These are phyloP conservation scores for Pardalotus punctatus DNA, from an alignment of 2,113 vertebrate species.

Conservation along the genomic window DNA sequence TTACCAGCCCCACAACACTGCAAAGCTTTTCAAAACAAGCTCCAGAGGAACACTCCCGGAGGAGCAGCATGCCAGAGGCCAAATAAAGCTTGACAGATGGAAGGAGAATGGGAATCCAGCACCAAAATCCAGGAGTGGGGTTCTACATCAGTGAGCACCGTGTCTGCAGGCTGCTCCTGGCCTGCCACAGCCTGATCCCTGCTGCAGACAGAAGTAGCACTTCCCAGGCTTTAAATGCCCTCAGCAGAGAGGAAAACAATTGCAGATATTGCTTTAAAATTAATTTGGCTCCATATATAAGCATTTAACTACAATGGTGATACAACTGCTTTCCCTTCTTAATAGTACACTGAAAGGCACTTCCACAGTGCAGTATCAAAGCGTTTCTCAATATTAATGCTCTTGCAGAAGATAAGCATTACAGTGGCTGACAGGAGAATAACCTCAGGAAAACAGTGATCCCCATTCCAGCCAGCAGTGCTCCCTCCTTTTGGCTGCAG, in stretches of 20 bases:
- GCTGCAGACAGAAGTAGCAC: fast-evolving
- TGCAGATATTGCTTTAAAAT: background rate
- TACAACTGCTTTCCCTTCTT: background rate
- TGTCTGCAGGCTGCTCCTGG: fast-evolving
- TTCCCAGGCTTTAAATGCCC: background rate
- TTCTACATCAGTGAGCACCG: fast-evolving
- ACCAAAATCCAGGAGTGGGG: background rate
- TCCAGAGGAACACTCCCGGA: background rate
- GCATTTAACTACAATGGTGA: background rate
- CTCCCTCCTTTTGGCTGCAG: background rate
- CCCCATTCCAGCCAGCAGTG: background rate
- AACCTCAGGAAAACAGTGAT: background rate
- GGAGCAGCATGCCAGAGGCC: background rate
- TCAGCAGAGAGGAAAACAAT: background rate
- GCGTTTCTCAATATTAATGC: background rate
- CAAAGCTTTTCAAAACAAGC: constrained; percentile 31
- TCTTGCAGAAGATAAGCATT: background rate
- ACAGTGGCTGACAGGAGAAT: background rate
- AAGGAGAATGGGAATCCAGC: background rate
- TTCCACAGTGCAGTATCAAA: background rate
- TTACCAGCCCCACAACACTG: constrained; percentile 50
- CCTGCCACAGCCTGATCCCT: background rate
- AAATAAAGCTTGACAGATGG: background rate
- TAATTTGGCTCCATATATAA: background rate
- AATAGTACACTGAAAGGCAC: background rate